A percentile compares a stretch with the other conserved stretches of the same genome.
These are phyloP conservation scores for Lypha dubia DNA, from an alignment of 2,888 invertebrate genomes.

Conservation along the genomic window DNA sequence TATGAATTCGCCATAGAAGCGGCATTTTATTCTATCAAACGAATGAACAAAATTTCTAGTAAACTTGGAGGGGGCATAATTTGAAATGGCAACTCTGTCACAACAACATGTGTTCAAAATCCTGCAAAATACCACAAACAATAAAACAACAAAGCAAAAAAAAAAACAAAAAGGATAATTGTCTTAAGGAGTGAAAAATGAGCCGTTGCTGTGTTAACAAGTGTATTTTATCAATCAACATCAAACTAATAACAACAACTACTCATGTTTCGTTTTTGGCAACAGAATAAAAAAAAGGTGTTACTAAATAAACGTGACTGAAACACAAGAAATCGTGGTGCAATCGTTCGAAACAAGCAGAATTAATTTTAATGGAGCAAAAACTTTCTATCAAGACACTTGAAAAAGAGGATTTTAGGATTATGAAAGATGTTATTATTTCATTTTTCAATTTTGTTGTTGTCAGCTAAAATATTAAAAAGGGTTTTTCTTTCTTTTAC, in stretches of 20 bases:
- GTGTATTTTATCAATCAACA: conserved; percentile 43
- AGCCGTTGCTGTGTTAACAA: conserved; percentile 43
- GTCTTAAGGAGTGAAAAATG: conserved; percentile 24
- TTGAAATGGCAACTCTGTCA: not conserved
- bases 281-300: too few relatives aligned
- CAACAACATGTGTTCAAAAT: conserved; percentile 36
- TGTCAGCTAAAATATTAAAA: conserved; percentile 32
- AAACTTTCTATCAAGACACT: conserved; percentile 13
- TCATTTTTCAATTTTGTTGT: conserved; percentile 22
- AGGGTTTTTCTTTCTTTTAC: not conserved
- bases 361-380: not conserved
- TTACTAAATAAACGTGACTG: not conserved
- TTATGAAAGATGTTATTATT: conserved; percentile 14
- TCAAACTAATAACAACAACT: conserved; percentile 8
- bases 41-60: too few relatives aligned
- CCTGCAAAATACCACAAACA: conserved; percentile 35
- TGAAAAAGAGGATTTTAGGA: conserved; percentile 28
- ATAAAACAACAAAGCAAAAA: not conserved
- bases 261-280: conserved; percentile 3
- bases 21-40: too few relatives aligned
- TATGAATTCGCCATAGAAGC: too few relatives aligned
- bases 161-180: conserved; percentile 41
- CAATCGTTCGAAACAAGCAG: not conserved
- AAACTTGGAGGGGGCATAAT: not conserved
- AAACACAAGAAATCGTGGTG: too few relatives aligned